Evolutionary conservation across 2,888 invertebrate genomes (phyloP).

Genomic region (Lasius fuliginosus): DNA sequence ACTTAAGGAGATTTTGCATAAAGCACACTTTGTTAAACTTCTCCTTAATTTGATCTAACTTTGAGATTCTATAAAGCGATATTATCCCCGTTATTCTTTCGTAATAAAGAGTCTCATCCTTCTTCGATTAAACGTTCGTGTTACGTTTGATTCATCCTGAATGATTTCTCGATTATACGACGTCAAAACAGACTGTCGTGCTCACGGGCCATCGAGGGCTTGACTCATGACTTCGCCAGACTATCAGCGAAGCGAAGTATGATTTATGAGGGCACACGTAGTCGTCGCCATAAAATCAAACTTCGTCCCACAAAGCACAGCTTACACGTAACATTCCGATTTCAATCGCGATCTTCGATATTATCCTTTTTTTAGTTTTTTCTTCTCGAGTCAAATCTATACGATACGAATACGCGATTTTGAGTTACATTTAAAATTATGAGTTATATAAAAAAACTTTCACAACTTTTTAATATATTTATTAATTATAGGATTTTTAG

Average conservation of each 20-base stretch:
- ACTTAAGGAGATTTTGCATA: neutral
- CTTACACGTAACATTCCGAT: conserved; percentile 40
- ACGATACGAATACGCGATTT: neutral
- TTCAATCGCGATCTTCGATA: conserved; percentile 25
- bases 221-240: conserved; percentile 42
- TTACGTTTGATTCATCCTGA: conserved; percentile 4
- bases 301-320: conserved; percentile 21
- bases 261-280: conserved; percentile 50
- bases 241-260: conserved; percentile 46
- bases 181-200: conserved; percentile 49
- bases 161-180: conserved; percentile 44
- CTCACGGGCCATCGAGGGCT: conserved; percentile 33
- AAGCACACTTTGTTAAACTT: neutral
- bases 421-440: neutral
- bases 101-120: conserved; percentile 25
- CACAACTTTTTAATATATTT: neutral
- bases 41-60: neutral
- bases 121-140: conserved; percentile 29
- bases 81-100: conserved; percentile 17
- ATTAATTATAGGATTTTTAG: neutral
- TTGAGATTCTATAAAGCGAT: neutral
- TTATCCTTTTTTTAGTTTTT: neutral
- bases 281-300: conserved; percentile 54
- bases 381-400: neutral
- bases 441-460: neutral